Evolutionary conservation across 2,888 invertebrate species (phyloP).

Genomic region (Drosophila meridionalis): DNA sequence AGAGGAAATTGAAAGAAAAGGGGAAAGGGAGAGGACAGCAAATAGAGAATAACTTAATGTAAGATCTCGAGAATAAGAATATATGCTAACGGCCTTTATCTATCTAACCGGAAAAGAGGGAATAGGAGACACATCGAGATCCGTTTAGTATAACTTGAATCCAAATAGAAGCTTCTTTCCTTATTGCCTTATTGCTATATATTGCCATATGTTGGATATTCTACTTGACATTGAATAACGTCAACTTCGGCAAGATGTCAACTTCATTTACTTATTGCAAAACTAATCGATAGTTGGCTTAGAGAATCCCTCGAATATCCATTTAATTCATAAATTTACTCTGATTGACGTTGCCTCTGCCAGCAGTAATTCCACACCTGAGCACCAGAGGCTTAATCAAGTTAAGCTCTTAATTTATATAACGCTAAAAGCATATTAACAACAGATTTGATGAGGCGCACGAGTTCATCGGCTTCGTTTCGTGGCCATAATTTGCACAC

Average conservation of each 20-base stretch:
- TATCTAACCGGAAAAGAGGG: no score
- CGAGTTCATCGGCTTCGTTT: conserved; percentile 39
- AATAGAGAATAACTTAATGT: no score
- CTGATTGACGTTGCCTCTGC: not conserved
- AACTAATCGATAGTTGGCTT: not conserved
- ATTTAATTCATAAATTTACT: not conserved
- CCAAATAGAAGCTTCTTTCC: not conserved
- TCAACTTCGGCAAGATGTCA: not conserved
- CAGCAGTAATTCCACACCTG: not conserved
- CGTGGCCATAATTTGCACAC: conserved; percentile 53
- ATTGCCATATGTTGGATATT: no score
- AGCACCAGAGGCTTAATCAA: conserved; percentile 6
- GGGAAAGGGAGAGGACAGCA: not conserved
- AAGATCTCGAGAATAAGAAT: no score
- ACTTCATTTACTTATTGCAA: not conserved
- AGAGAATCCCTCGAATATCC: not conserved
- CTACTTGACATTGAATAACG: no score
- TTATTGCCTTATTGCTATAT: not conserved
- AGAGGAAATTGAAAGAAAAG: no score
- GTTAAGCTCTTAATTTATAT: conserved; percentile 4
- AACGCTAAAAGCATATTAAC: conserved; percentile 22
- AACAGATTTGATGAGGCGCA: conserved; percentile 62
- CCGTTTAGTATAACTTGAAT: not conserved
- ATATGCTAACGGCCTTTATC: no score
- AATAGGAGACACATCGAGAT: not conserved